Conservation (phyloP, 2,888 invertebrate genomes). For the Lithophane ornitopus region DNA sequence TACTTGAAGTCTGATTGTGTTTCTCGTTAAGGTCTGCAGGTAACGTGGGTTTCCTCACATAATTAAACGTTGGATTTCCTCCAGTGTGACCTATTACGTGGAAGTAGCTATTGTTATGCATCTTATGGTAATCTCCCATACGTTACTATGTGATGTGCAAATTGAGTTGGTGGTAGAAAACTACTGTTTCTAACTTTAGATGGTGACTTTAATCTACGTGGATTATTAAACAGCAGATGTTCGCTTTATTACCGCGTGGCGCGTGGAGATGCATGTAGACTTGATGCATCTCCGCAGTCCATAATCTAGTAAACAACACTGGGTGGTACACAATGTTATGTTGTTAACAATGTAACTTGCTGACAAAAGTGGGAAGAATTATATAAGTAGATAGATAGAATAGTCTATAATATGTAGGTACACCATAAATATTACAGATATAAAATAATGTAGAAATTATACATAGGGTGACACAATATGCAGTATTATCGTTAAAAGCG, state of each 20-base stretch:
- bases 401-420: no score
- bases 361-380: background rate
- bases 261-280: conserved; percentile 27
- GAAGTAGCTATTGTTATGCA: conserved; percentile 6
- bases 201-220: conserved; percentile 32
- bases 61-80: conserved; percentile 18
- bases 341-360: background rate
- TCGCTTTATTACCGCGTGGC: conserved; percentile 27
- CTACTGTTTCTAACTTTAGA: conserved; percentile 32
- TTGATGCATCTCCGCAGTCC: conserved; percentile 6
- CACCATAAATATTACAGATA: no score
- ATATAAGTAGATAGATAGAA: no score
- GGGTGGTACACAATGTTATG: background rate
- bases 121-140: conserved; percentile 9
- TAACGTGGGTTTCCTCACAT: conserved; percentile 20
- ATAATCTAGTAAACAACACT: conserved; percentile 8
- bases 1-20: conserved; percentile 25
- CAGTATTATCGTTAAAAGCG: no score
- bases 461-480: no score
- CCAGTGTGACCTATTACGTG: background rate
- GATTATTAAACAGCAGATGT: conserved; percentile 36
- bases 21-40: conserved; percentile 22
- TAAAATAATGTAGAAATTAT: no score
- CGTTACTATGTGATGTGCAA: background rate
- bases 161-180: conserved; percentile 17